Conservation (phyloP, 2,888 invertebrate species). For the Lymantria monacha region DNA sequence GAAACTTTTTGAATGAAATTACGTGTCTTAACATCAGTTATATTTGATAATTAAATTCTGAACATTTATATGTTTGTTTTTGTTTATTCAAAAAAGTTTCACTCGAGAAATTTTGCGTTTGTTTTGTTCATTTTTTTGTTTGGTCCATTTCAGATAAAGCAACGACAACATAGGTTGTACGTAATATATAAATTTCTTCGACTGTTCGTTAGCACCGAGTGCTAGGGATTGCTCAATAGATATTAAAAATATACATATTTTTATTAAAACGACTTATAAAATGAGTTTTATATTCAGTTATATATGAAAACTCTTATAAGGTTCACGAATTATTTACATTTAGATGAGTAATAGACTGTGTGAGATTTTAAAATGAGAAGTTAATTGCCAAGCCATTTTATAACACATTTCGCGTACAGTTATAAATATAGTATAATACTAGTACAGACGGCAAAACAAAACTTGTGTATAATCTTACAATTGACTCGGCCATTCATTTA, state of each 20-base stretch:
- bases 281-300: no score
- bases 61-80: not conserved
- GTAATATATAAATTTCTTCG: conserved; percentile 51
- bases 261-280: not conserved
- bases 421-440: no score
- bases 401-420: no score
- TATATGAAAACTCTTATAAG: no score
- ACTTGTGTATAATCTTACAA: no score
- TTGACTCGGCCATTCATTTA: no score
- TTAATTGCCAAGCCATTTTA: no score
- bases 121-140: conserved; percentile 38
- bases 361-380: no score
- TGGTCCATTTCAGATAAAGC: conserved; percentile 60
- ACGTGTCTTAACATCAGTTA: not conserved
- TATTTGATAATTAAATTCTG: not conserved
- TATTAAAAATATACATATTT: not conserved
- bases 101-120: conserved; percentile 6
- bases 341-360: no score
- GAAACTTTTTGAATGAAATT: no score
- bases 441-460: no score
- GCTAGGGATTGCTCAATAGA: conserved; percentile 9
- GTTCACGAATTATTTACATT: no score
- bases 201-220: conserved; percentile 40
- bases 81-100: not conserved
- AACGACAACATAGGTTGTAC: conserved; percentile 38